Base-by-base conservation (phyloP, 2,113 vertebrate species). In the Varanus salvator region DNA sequence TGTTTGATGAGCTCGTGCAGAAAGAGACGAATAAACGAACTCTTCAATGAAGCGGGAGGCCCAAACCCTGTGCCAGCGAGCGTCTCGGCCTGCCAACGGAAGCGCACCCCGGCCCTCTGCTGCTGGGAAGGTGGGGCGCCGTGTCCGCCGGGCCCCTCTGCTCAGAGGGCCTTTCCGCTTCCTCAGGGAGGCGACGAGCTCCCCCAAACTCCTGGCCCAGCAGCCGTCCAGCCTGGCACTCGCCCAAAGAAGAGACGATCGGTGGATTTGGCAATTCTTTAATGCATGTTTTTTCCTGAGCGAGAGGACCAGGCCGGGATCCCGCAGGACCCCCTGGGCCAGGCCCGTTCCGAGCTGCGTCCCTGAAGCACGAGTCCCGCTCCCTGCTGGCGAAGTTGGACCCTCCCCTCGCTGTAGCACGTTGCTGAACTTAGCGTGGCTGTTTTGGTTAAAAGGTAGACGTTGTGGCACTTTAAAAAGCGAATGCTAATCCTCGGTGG, bases 21-120 rank as follows among this genome's bases (percentile, higher is more conserved):
- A 75, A 84, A 34, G 17, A 21, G 29, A 66, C 54, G 50, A 89
- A 89, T 84, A 76, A 38, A 89, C 38, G 76, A 84, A 87, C 44
- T 80, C 75, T 52, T 80, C 52, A 89, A 68, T 4, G 60, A 80
- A 25, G 54, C 50, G 29, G 27, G 38, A 3, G 0, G 8, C n/a
- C 60, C 27, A 7, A 68, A 68, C 23, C 54, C 44, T 8, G 8
- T 27, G 19, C 38, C 29, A 17, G 27, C 27, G 7, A 11, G 8
- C 29, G 2, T 50, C 23, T 12, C 7, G n/a, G 14, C 8, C 17
- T 54, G 57, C 57, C 6, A 5, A 54, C 3, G 38, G 15, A 60
- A 60, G 57, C 57, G 1, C 57, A 14, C 60, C 60, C 60, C 60
- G 17, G 60, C 1, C 5, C 21, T 64, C 60, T 64, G 60, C 60